A percentile compares a stretch with the other conserved stretches of the same genome.
Conservation (phyloP, 2,113 vertebrate species). For the Sisor rabdophorus region DNA sequence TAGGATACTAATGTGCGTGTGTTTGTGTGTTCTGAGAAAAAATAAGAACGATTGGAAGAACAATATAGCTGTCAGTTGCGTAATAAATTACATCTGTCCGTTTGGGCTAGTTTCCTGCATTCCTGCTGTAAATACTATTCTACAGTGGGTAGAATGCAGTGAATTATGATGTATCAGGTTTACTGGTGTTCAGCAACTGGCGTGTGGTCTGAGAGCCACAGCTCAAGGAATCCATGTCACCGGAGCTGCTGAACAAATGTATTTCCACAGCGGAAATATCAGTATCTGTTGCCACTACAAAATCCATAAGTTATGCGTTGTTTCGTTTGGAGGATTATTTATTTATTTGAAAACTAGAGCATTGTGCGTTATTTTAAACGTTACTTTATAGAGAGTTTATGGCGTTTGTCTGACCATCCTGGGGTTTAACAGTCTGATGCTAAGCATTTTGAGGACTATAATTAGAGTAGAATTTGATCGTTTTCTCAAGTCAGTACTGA, state of each 20-base stretch:
- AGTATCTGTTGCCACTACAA: background rate
- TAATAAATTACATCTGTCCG: constrained; percentile 6
- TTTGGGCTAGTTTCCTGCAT: constrained; percentile 23
- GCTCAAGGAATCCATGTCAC: background rate
- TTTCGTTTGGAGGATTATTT: too few relatives aligned
- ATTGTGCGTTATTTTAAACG: background rate
- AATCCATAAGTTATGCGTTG: background rate
- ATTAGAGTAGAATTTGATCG: background rate
- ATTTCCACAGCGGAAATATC: background rate
- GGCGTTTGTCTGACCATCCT: background rate
- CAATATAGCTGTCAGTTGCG: background rate
- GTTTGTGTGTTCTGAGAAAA: background rate
- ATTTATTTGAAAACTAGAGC: background rate
- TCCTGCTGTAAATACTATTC: constrained; percentile 12
- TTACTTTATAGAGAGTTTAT: background rate
- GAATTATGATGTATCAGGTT: constrained; percentile 11
- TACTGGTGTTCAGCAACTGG: constrained; percentile 24
- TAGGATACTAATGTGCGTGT: background rate
- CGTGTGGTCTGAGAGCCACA: constrained; percentile 16
- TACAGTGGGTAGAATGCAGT: constrained; percentile 10
- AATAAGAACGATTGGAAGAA: constrained; percentile 2
- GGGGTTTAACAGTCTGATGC: background rate
- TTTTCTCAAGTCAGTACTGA: background rate
- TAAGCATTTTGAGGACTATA: background rate
- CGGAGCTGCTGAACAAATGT: background rate